These are phyloP conservation scores for Graptemys geographica DNA, from an alignment of 2,797 vertebrate genomes.

Conservation along the genomic window DNA sequence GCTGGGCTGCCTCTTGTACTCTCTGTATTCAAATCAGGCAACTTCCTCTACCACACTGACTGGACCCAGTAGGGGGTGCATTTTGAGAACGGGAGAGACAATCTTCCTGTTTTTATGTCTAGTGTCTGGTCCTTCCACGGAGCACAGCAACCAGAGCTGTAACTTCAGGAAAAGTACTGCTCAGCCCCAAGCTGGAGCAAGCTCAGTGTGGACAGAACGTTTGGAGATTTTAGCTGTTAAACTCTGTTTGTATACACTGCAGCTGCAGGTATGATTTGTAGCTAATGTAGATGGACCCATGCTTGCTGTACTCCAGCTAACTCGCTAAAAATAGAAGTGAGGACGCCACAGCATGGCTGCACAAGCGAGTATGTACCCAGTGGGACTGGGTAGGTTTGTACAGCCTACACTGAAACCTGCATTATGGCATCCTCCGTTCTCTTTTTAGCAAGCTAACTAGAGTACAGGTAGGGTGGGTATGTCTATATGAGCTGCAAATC, in stretches of 20 bases:
- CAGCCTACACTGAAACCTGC: neutral
- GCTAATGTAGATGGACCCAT: neutral
- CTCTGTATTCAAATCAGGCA: neutral
- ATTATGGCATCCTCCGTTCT: neutral
- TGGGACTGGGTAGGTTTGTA: neutral
- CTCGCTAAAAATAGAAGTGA: neutral
- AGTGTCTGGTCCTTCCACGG: neutral
- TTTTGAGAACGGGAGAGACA: neutral
- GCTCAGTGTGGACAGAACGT: neutral
- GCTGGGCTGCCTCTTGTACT: neutral
- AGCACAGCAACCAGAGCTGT: neutral
- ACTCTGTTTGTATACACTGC: neutral
- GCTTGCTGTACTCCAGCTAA: neutral
- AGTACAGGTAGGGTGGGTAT: neutral
- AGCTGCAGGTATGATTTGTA: neutral
- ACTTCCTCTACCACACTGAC: neutral
- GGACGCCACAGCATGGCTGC: accelerated
- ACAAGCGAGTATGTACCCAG: neutral
- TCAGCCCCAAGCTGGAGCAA: neutral
- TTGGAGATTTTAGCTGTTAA: neutral
- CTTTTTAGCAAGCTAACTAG: neutral
- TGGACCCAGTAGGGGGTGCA: neutral
- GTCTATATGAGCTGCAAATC: neutral
- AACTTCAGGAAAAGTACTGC: neutral
- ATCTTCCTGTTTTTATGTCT: neutral